These are phyloP conservation scores for Drosophila setifemur DNA, from an alignment of 1,140 invertebrate species.

Conservation along the genomic window DNA sequence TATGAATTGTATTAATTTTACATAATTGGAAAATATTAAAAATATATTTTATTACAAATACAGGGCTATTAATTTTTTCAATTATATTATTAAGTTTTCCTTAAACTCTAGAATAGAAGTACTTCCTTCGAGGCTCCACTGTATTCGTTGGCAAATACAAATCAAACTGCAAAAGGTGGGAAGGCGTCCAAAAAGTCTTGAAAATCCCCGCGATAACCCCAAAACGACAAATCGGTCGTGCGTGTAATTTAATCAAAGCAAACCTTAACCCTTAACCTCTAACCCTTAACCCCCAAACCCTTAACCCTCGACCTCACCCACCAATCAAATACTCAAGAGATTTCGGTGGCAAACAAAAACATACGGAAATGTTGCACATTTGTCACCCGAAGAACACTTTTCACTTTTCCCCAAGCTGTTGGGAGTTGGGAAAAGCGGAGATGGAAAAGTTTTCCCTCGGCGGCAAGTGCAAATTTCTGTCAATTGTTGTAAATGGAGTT, in stretches of 20 bases:
- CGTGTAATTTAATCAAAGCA: conserved; percentile 78
- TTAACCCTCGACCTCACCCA: conserved; percentile 42
- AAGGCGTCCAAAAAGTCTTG: conserved; percentile 8
- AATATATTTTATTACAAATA: no score
- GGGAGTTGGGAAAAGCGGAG: neutral
- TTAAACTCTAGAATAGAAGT: no score
- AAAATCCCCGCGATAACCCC: conserved; percentile 23
- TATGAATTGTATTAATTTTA: no score
- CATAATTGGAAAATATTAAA: no score
- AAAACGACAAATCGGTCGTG: conserved; percentile 64
- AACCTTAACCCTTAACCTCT: conserved; percentile 23
- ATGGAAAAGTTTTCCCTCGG: conserved; percentile 58
- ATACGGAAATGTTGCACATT: conserved; percentile 78
- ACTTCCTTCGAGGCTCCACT: neutral
- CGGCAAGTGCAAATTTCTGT: conserved; percentile 72
- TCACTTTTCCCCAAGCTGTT: no score
- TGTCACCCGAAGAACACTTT: conserved; percentile 50
- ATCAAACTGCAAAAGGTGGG: conserved; percentile 47
- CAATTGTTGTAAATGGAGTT: conserved; percentile 71
- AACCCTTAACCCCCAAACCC: neutral
- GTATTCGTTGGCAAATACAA: conserved; percentile 36
- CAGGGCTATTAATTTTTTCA: no score
- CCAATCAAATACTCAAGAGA: conserved; percentile 56
- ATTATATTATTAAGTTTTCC: no score
- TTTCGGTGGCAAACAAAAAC: conserved; percentile 60